Percentiles rank a stretch among this genome's conserved stretches.
phyloP scores from a whole-genome alignment of 2,888 invertebrate species.

The Callosobruchus maculatus region DNA sequence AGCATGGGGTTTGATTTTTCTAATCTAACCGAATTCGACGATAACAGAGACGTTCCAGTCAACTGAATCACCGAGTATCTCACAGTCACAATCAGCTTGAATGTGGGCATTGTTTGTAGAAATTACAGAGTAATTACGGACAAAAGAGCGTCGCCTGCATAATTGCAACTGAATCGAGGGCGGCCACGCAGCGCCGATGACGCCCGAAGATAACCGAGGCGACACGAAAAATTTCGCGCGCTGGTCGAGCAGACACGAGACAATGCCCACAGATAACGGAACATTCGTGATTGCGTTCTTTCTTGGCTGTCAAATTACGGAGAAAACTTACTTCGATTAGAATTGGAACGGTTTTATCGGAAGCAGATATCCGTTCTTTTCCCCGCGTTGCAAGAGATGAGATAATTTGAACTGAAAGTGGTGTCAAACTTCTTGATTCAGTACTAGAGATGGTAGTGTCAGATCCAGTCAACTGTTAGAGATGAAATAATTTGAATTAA shows the following conservation, averaged over 20 bases:
- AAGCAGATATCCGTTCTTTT: too few species aligned
- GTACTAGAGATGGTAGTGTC: too few species aligned
- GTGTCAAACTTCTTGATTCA: too few species aligned
- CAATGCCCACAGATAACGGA: not conserved
- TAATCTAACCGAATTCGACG: not conserved
- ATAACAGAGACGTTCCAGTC: not conserved
- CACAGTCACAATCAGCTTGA: not conserved
- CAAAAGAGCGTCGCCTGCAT: not conserved
- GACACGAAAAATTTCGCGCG: not conserved
- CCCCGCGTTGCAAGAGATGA: too few species aligned
- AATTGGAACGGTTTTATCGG: too few species aligned
- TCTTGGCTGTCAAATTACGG: not conserved
- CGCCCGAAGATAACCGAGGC: not conserved
- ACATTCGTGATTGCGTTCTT: not conserved
- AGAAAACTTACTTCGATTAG: too few species aligned
- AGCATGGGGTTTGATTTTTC: too few species aligned
- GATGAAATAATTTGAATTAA: too few species aligned
- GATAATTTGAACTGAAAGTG: too few species aligned
- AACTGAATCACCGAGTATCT: not conserved
- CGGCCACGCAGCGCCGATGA: not conserved
- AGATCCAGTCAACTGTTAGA: too few species aligned
- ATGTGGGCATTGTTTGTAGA: not conserved
- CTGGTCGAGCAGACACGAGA: not conserved
- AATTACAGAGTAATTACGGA: not conserved
- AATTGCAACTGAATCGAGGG: not conserved